Base-by-base conservation (phyloP, 92 coral and sea anemone species). In the Scolanthus callimorphus region DNA sequence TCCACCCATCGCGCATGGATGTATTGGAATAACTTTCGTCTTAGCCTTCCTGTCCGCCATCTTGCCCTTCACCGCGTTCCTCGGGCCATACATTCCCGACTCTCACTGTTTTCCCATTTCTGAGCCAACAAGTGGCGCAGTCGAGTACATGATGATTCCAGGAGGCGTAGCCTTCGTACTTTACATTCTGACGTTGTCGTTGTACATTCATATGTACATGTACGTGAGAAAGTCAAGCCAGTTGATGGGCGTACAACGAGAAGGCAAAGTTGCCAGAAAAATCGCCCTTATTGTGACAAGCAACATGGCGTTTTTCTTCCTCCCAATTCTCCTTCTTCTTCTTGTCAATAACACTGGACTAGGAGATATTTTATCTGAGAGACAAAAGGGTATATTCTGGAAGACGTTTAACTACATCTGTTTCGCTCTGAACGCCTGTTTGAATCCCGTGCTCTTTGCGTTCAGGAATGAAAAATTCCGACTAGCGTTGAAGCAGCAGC, bases 111-210 rank as follows among this genome's bases (percentile, higher is more conserved):
- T 37, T 8, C 75, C 75, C 6, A 27, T 68, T 9, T 43, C 75
- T 2, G 49, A 67, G 54, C 74, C 65, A 11, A 57, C 57, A 19
- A 39, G 75, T 17, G 58, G 57, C 12, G 49, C 28, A 17, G 3
- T 68, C 15, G 75, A 68, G 20, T 68, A 57, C 57, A 56, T 68
- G 75, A 27, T 26, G 12, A 68, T 68, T 8, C 75, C 75, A 2
- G 75, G 75, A 39, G 64, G 57, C 17, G 23, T 68, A n/a, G 65
- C 46, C 6, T 39, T 68, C 55, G 12, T 57, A 2, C 28, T 48
- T 25, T 68, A 68, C 75, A 20, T 68, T 23, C 20, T 17, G 3
- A 56, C 47, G 1, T 8, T 68, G 6, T 64, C 75, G 15, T 12
- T 68, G 34, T 68, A 68, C 27, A 10, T 57, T 11, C 75, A 68